These are phyloP conservation scores for Oncorhynchus kisutch DNA, from an alignment of 2,113 vertebrate genomes.

Conservation along the genomic window DNA sequence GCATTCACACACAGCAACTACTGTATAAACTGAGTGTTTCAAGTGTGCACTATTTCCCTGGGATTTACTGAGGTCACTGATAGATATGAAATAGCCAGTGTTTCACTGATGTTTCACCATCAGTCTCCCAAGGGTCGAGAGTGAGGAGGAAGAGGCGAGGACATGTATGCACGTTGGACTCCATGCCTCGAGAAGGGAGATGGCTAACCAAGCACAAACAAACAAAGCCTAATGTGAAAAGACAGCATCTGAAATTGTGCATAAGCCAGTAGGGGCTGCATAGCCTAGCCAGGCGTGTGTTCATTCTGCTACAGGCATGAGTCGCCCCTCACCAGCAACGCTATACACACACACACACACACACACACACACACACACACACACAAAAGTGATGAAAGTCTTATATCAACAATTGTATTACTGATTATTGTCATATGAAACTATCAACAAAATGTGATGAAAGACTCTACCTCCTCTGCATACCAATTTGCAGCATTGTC, in stretches of 20 bases:
- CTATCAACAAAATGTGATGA: too few species aligned
- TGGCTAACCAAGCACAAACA: conserved; percentile 38
- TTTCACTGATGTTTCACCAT: neutral
- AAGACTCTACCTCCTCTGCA: too few species aligned
- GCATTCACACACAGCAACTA: neutral
- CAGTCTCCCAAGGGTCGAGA: neutral
- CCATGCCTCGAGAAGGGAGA: conserved; percentile 32
- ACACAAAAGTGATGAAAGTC: conserved; percentile 81
- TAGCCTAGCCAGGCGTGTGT: conserved; percentile 47
- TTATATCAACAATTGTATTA: conserved; percentile 77
- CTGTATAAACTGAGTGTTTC: neutral
- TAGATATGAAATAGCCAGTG: neutral
- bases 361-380: neutral
- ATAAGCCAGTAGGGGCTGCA: conserved; percentile 32
- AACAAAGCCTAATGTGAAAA: conserved; percentile 46
- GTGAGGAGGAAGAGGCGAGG: neutral
- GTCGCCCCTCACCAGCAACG: neutral
- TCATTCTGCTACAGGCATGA: conserved; percentile 32
- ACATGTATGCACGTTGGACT: conserved; percentile 17
- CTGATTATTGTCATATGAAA: too few species aligned
- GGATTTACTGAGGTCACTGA: neutral
- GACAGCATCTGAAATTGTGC: conserved; percentile 48
- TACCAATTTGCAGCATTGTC: too few species aligned
- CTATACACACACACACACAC: conserved; percentile 1
- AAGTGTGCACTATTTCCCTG: too few species aligned